Evolutionary conservation across 2,797 vertebrate species (phyloP).

Genomic region (Brachymystax lenok): DNA sequence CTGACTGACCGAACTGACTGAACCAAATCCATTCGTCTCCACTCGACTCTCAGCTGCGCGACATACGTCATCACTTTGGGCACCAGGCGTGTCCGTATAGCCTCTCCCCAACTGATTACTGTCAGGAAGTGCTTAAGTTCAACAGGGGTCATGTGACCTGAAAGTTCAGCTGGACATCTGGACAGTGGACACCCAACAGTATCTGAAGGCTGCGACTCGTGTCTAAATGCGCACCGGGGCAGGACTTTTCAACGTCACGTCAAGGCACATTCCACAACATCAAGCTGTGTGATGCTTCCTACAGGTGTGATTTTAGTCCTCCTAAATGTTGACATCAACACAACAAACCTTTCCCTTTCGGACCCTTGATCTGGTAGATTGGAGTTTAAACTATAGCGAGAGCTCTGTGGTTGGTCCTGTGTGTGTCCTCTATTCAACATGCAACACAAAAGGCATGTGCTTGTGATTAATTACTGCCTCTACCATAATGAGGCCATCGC

Average conservation of each 20-base stretch:
- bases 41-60: too few species aligned
- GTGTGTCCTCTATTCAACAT: constrained; percentile 25
- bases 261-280: neutral
- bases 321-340: neutral
- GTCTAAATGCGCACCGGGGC: constrained; percentile 1
- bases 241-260: neutral
- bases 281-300: neutral
- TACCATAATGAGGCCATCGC: constrained; percentile 36
- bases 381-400: neutral
- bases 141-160: neutral
- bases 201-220: neutral
- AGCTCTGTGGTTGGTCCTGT: constrained; percentile 21
- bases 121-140: neutral
- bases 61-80: too few species aligned
- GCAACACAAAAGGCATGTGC: constrained; percentile 10
- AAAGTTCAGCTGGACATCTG: constrained; percentile 3
- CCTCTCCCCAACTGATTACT: neutral
- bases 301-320: neutral
- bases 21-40: too few species aligned
- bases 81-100: too few species aligned
- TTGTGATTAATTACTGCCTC: constrained; percentile 46
- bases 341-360: neutral
- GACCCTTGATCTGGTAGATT: neutral
- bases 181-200: constrained; percentile 15
- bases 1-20: too few species aligned